Percentiles rank a stretch among this genome's conserved stretches.
Evolutionary conservation across 2,888 invertebrate genomes (phyloP).

Genomic region (Minunthozetes semirufus): DNA sequence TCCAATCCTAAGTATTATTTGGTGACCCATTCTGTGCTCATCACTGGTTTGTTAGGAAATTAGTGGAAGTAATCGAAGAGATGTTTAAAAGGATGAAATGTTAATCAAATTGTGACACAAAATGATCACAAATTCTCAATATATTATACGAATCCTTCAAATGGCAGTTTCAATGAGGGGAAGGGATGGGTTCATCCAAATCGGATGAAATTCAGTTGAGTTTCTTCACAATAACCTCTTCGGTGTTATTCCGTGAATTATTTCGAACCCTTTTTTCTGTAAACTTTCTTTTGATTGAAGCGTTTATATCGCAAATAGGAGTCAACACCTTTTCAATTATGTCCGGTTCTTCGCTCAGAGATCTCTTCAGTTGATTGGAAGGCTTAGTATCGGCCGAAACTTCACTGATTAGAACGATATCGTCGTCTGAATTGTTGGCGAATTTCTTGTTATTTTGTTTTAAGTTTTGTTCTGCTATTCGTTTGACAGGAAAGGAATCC

Average conservation of each 20-base stretch:
- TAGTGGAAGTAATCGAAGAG: no score
- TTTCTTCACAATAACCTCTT: slow-evolving; percentile 7
- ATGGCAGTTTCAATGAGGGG: background rate
- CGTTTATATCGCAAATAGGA: background rate
- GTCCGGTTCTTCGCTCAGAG: background rate
- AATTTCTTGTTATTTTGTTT: background rate
- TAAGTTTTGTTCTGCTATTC: background rate
- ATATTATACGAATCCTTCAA: background rate
- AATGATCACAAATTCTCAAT: no score
- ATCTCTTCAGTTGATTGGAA: no score
- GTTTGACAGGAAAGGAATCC: background rate
- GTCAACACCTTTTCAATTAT: background rate
- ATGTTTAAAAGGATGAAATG: no score
- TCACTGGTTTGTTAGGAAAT: no score
- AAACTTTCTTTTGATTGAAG: background rate
- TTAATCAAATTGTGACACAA: no score
- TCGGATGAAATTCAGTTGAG: background rate
- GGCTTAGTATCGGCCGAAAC: no score
- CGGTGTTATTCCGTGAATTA: background rate
- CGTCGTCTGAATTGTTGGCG: background rate
- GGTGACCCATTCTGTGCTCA: no score
- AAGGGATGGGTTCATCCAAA: no score
- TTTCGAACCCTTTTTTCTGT: background rate
- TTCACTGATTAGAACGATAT: slow-evolving; percentile 4
- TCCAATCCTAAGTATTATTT: no score